Conservation (phyloP, 2,888 invertebrate species). For the Barypeithes pellucidus region DNA sequence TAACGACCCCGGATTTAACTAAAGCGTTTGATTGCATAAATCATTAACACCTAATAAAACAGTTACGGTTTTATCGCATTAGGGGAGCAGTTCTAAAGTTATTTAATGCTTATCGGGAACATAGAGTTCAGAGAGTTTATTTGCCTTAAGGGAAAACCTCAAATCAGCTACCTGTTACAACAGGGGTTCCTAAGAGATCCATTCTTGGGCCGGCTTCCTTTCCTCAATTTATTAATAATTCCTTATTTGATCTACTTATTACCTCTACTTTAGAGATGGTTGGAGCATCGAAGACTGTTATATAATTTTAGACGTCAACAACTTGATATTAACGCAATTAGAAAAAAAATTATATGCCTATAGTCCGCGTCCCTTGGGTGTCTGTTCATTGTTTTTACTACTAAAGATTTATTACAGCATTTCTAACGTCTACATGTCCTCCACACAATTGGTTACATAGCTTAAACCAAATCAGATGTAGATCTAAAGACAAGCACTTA, state of each 20-base stretch:
- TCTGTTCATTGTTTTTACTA: neutral
- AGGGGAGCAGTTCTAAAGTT: neutral
- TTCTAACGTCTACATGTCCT: neutral
- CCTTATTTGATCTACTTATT: no score
- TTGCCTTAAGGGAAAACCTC: neutral
- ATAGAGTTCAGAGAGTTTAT: neutral
- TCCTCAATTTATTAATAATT: neutral
- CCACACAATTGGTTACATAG: neutral
- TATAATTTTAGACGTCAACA: no score
- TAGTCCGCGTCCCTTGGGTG: no score
- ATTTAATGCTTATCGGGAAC: neutral
- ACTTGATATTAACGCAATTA: no score
- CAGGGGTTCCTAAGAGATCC: neutral
- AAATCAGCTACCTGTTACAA: constrained; percentile 10
- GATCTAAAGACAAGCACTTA: neutral
- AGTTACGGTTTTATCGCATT: neutral
- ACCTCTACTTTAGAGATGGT: no score
- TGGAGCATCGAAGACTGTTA: no score
- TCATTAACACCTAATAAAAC: neutral
- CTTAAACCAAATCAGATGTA: constrained; percentile 1
- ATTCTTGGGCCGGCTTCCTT: neutral
- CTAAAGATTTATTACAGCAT: neutral
- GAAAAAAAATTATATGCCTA: no score
- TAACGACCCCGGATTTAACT: neutral
- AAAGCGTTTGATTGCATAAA: neutral